These are phyloP conservation scores for Mola mola DNA, from an alignment of 2,113 vertebrate species.

Conservation along the genomic window DNA sequence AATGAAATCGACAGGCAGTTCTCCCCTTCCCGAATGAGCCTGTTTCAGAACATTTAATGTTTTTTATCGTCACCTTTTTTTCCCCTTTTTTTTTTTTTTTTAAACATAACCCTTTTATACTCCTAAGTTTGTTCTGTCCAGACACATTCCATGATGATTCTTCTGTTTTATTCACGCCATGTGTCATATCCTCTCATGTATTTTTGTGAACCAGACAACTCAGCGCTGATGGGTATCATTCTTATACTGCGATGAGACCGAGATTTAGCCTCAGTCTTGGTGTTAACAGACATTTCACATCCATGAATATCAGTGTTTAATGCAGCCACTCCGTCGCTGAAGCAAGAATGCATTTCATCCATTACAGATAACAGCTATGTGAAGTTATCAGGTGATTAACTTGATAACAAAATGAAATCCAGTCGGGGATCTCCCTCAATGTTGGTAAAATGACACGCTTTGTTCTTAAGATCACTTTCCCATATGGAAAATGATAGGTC, in stretches of 20 bases:
- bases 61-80: constrained; percentile 42
- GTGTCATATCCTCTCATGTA: constrained; percentile 49
- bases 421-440: constrained; percentile 64
- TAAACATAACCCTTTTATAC: constrained; percentile 24
- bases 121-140: constrained; percentile 43
- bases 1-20: constrained; percentile 83
- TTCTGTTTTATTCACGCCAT: constrained; percentile 38
- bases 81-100: not conserved
- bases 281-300: constrained; percentile 44
- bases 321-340: constrained; percentile 42
- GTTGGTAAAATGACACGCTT: constrained; percentile 42
- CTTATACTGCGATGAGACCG: constrained; percentile 18
- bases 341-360: constrained; percentile 62
- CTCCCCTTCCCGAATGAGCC: constrained; percentile 40
- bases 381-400: constrained; percentile 71
- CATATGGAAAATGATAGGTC: constrained; percentile 44
- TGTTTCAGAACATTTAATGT: constrained; percentile 34
- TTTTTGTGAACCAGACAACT: constrained; percentile 47
- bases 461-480: constrained; percentile 56
- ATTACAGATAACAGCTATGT: constrained; percentile 69
- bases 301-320: constrained; percentile 53
- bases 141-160: constrained; percentile 56
- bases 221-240: constrained; percentile 5
- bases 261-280: constrained; percentile 23
- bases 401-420: constrained; percentile 83